Percentiles rank a stretch among this genome's conserved stretches.
Conservation (phyloP, 2,113 vertebrate species). For the Poeciliopsis prolifica region DNA sequence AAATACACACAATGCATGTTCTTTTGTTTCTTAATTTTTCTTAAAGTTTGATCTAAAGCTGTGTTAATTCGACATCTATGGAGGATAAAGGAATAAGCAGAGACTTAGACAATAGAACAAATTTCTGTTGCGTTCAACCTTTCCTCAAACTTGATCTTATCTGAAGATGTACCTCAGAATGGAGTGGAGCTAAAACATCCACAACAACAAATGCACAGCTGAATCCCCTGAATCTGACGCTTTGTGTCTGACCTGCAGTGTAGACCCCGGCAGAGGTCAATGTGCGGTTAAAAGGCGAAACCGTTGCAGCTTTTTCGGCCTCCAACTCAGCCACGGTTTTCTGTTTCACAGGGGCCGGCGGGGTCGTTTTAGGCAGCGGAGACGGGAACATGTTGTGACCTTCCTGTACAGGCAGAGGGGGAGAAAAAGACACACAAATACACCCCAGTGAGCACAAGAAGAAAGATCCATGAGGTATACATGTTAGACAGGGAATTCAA, state of each 20-base stretch:
- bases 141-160: too few relatives aligned
- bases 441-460: constrained; percentile 23
- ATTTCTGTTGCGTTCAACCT: too few relatives aligned
- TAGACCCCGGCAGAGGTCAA: constrained; percentile 75
- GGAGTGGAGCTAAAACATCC: background rate
- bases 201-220: background rate
- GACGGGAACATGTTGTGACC: constrained; percentile 80
- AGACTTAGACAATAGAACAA: too few relatives aligned
- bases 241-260: constrained; percentile 68
- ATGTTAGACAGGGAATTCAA: constrained; percentile 64
- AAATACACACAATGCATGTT: too few relatives aligned
- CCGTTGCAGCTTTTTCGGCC: constrained; percentile 65
- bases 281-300: constrained; percentile 76
- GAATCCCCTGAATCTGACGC: too few relatives aligned
- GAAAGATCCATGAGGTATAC: constrained; percentile 19
- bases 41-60: background rate
- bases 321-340: constrained; percentile 68
- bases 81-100: background rate
- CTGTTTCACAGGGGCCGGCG: constrained; percentile 64
- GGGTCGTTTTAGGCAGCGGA: constrained; percentile 71
- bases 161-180: background rate
- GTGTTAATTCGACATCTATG: background rate
- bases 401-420: constrained; percentile 59
- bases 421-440: constrained; percentile 18
- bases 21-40: background rate